phyloP scores from a whole-genome alignment of 2,797 vertebrate genomes.

The Pseudocheirus occidentalis region DNA sequence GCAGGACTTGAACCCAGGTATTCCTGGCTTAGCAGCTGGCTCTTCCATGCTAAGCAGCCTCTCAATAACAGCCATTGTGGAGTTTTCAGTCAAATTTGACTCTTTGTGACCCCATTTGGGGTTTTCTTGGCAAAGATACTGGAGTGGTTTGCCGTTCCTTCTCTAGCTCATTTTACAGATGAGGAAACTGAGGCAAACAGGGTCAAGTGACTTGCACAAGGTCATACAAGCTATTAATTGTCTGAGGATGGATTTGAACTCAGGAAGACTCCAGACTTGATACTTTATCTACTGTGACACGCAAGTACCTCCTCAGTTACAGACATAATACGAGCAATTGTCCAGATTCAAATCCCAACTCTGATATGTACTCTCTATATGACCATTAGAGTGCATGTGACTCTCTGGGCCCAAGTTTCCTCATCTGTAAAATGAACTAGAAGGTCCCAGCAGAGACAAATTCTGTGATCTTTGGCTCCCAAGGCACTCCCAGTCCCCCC shows the following conservation, averaged over 20 bases:
- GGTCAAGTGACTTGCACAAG: neutral
- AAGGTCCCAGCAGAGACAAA: neutral
- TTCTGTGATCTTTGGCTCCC: neutral
- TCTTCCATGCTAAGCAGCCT: neutral
- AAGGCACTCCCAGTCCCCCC: neutral
- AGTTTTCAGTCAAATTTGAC: neutral
- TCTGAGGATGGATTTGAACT: neutral
- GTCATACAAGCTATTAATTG: neutral
- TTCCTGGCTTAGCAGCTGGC: neutral
- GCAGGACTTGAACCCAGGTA: neutral
- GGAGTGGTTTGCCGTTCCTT: neutral
- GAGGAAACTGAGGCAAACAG: neutral
- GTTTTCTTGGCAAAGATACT: neutral
- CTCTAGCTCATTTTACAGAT: neutral
- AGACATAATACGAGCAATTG: neutral
- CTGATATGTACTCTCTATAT: neutral
- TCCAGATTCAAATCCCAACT: neutral
- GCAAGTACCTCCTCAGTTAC: neutral
- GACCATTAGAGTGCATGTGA: neutral
- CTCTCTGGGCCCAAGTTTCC: neutral
- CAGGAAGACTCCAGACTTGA: neutral
- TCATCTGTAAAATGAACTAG: neutral
- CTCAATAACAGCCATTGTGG: neutral
- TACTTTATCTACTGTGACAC: neutral
- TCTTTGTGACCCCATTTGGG: neutral